Conservation (phyloP, 2,113 vertebrate species). For the Orcinus orca region DNA sequence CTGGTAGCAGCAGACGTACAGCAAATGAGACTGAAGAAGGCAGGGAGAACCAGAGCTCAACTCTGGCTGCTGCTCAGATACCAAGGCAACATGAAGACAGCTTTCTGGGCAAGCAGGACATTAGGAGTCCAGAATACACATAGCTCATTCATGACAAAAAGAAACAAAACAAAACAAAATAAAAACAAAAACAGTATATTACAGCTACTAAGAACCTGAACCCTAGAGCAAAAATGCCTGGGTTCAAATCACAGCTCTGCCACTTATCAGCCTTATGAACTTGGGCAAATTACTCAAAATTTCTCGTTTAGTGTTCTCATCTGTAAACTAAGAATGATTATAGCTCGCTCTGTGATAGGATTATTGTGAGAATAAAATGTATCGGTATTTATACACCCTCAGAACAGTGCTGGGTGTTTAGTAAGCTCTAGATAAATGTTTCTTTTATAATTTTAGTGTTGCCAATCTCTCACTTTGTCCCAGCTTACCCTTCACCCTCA, state of each 20-base stretch:
- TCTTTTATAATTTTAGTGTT: neutral
- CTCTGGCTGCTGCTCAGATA: neutral
- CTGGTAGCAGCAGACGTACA: neutral
- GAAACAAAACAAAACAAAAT: neutral
- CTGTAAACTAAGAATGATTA: neutral
- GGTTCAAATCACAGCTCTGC: neutral
- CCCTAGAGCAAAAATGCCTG: neutral
- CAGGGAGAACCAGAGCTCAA: neutral
- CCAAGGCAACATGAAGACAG: neutral
- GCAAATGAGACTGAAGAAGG: neutral
- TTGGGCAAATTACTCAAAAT: neutral
- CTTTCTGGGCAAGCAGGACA: neutral
- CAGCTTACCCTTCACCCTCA: too few species aligned
- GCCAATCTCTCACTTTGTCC: too few species aligned
- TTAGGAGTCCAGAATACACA: neutral
- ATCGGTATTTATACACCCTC: neutral
- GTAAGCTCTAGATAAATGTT: neutral
- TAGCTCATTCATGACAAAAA: neutral
- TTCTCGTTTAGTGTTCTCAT: neutral
- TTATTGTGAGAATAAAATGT: neutral
- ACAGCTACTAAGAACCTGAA: neutral
- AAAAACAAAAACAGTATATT: neutral
- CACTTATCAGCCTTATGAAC: too few species aligned
- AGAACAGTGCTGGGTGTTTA: neutral
- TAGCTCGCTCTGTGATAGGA: neutral